Conservation (phyloP, 2,888 invertebrate genomes). For the Caradrina clavipalpis region DNA sequence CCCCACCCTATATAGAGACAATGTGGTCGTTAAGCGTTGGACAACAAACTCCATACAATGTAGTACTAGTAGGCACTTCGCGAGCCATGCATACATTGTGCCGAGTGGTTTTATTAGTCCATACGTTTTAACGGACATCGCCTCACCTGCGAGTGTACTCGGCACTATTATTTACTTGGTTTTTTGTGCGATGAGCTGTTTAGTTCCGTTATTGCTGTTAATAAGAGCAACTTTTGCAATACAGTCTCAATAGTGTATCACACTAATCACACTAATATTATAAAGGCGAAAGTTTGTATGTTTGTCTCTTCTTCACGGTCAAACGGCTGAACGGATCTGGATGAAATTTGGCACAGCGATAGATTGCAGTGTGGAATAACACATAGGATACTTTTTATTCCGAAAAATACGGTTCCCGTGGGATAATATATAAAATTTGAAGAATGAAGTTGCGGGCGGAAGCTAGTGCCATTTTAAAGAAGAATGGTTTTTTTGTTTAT, state of each 20-base stretch:
- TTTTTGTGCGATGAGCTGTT: slow-evolving; percentile 23
- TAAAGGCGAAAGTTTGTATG: too few relatives aligned
- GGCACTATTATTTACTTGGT: slow-evolving; percentile 14
- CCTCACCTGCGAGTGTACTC: slow-evolving; percentile 45
- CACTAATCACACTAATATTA: too few relatives aligned
- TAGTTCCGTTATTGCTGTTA: slow-evolving; percentile 40
- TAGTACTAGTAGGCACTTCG: slow-evolving; percentile 15
- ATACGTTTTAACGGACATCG: slow-evolving; percentile 41
- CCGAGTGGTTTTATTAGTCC: slow-evolving; percentile 39
- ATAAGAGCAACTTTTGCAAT: slow-evolving; percentile 1
- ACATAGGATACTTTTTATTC: too few relatives aligned
- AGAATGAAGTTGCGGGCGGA: too few relatives aligned
- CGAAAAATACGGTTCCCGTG: too few relatives aligned
- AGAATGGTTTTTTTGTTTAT: too few relatives aligned
- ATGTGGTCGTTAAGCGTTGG: slow-evolving; percentile 35
- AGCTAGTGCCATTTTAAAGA: too few relatives aligned
- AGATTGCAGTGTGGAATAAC: too few relatives aligned
- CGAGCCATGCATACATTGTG: slow-evolving; percentile 32
- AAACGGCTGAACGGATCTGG: too few relatives aligned
- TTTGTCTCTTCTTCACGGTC: too few relatives aligned
- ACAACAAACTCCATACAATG: slow-evolving; percentile 39
- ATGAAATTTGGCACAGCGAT: too few relatives aligned
- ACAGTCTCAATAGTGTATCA: neutral
- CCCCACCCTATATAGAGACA: slow-evolving; percentile 22
- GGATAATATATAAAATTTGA: too few relatives aligned